Base-by-base conservation (phyloP, 2,113 vertebrate genomes). In the Ginglymostoma cirratum region DNA sequence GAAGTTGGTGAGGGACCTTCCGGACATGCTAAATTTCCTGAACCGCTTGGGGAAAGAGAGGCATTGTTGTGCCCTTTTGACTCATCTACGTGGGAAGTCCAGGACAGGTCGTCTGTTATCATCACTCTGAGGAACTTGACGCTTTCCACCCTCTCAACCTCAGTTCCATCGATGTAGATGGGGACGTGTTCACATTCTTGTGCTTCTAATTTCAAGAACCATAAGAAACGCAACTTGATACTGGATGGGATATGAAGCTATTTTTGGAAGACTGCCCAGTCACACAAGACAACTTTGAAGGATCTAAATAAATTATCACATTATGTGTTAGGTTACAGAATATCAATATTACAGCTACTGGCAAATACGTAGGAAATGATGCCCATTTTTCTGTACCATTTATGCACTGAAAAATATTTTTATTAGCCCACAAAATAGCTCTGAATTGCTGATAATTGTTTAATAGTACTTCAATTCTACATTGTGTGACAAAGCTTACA, bases 201-300 rank as follows among this genome's bases (percentile, higher is more conserved):
- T 52, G 85, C 12, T 87, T 55, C 24, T 0, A 52, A 52, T 87
- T 55, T 23, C 24, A 52, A 30, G 8, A 30, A 48, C 85, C 24
- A 52, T 52, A 87, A 55, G 52, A 55, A 55, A 27, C 8, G 52
- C 85, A 87, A 48, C 24, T 23, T 55, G 24, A 30, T 55, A 89
- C 48, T 89, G 86, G 10, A 55, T 55, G 24, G 23, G 86, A 55
- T 14, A 89, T 89, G 52, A 2, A 27, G 48, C 86, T 89, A 24
- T 27, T 89, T 83, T 87, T 89, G 48, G 48, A 89, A 89, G 86
- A 89, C 17, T 42, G 38, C 80, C 80, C 80, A 89, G 48, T 89
- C 48, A 89, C 86, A 89, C 45, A 55, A 87, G 48, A 27, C 86
- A 52, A 55, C 24, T 89, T 89, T 89, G 19, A 83, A 42, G 23